These are phyloP conservation scores for Pycnonotus jocosus DNA, from an alignment of 2,113 vertebrate species.

Conservation along the genomic window DNA sequence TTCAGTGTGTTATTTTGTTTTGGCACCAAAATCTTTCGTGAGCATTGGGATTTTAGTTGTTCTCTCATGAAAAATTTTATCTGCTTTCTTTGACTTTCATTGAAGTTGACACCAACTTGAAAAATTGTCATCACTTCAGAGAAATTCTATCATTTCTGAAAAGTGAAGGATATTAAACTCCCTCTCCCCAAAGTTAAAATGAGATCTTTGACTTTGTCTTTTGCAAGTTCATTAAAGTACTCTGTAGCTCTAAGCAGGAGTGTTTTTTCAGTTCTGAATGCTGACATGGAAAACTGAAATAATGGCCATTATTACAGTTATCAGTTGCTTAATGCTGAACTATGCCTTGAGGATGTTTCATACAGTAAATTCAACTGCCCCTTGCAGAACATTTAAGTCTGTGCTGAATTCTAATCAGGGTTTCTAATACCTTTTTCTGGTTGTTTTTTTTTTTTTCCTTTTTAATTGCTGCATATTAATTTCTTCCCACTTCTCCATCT, in stretches of 20 bases:
- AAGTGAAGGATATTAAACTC: constrained; percentile 3
- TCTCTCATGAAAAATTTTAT: not conserved
- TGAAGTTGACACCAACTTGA: not conserved
- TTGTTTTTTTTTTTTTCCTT: not conserved
- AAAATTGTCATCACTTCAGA: not conserved
- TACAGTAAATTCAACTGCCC: not conserved
- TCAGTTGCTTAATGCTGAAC: not conserved
- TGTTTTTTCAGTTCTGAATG: not conserved
- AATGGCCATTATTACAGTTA: constrained; percentile 11
- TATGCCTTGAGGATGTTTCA: not conserved
- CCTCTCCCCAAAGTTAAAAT: not conserved
- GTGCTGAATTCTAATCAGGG: not conserved
- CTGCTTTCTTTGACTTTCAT: not conserved
- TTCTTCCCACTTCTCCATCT: not conserved
- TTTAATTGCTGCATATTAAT: not conserved
- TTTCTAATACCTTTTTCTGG: not conserved
- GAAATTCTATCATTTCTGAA: not conserved
- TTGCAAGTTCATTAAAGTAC: not conserved
- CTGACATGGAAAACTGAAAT: not conserved
- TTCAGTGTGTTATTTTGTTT: not conserved
- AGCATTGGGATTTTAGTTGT: not conserved
- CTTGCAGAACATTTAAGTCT: not conserved
- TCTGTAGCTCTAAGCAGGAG: not conserved
- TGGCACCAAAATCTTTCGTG: not conserved
- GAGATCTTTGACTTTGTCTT: not conserved